Percentiles rank a stretch among this genome's conserved stretches.
These are phyloP conservation scores for Zaprionus capensis DNA, from an alignment of 1,140 invertebrate species.

Conservation along the genomic window DNA sequence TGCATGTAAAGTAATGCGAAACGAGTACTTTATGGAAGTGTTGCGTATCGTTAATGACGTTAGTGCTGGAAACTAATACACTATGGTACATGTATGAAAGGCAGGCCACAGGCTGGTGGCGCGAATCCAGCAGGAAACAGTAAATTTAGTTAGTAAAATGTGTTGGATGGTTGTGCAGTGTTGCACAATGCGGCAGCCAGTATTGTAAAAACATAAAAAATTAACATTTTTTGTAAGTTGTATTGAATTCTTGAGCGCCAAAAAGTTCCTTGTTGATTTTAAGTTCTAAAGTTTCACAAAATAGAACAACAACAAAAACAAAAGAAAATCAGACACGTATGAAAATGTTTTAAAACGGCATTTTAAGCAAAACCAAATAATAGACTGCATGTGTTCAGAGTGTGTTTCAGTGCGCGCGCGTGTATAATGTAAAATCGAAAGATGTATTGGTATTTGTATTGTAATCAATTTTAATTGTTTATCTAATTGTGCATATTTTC, in stretches of 20 bases:
- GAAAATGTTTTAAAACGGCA: conserved; percentile 79
- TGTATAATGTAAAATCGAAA: conserved; percentile 31
- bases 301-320: conserved; percentile 45
- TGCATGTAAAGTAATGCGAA: conserved; percentile 68
- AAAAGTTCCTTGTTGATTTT: conserved; percentile 83
- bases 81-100: conserved; percentile 3
- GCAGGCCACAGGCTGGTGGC: background rate
- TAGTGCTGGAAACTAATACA: conserved; percentile 13
- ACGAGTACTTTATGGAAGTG: conserved; percentile 41
- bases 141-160: conserved; percentile 53
- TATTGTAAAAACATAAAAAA: conserved; percentile 63
- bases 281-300: conserved; percentile 73
- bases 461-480: conserved; percentile 78
- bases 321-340: conserved; percentile 29
- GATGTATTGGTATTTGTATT: conserved; percentile 41
- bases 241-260: conserved; percentile 81
- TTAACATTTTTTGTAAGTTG: conserved; percentile 74
- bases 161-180: conserved; percentile 37
- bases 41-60: conserved; percentile 52
- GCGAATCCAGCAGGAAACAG: conserved; percentile 32
- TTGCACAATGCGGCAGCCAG: conserved; percentile 36
- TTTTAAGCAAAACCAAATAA: conserved; percentile 64
- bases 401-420: conserved; percentile 40
- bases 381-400: conserved; percentile 77
- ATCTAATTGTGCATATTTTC: conserved; percentile 75